A percentile compares a stretch with the other conserved stretches of the same genome.
Conservation (phyloP, 1,140 invertebrate species). For the Acromyrmex heyeri region DNA sequence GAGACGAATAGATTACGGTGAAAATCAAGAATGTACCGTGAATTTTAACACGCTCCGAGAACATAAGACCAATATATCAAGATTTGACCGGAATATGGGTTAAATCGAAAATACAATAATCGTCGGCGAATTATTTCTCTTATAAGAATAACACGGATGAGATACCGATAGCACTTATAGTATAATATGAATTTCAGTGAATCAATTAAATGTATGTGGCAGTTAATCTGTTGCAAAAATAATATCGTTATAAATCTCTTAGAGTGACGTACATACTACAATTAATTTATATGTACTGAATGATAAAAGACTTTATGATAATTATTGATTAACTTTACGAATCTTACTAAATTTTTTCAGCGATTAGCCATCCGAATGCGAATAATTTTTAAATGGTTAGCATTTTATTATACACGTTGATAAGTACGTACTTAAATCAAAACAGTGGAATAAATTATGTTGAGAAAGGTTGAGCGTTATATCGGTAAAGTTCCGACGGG, state of each 20-base stretch:
- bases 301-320: not conserved
- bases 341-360: not conserved
- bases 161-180: constrained; percentile 7
- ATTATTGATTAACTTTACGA: not conserved
- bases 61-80: constrained; percentile 35
- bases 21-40: constrained; percentile 57
- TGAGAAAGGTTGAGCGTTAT: constrained; percentile 39
- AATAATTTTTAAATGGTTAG: not conserved
- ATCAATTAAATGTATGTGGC: not conserved
- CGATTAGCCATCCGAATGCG: not conserved
- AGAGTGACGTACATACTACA: not conserved
- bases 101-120: constrained; percentile 41
- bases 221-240: constrained; percentile 14
- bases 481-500: constrained; percentile 54
- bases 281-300: not conserved
- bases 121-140: not conserved
- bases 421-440: constrained; percentile 19
- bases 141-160: constrained; percentile 24
- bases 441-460: constrained; percentile 28
- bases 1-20: constrained; percentile 60
- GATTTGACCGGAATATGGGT: constrained; percentile 35
- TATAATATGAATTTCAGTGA: not conserved
- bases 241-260: not conserved
- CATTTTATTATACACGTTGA: not conserved
- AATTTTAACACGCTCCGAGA: constrained; percentile 62